phyloP scores from a whole-genome alignment of 2,888 invertebrate species.

The Lithosia quadra region DNA sequence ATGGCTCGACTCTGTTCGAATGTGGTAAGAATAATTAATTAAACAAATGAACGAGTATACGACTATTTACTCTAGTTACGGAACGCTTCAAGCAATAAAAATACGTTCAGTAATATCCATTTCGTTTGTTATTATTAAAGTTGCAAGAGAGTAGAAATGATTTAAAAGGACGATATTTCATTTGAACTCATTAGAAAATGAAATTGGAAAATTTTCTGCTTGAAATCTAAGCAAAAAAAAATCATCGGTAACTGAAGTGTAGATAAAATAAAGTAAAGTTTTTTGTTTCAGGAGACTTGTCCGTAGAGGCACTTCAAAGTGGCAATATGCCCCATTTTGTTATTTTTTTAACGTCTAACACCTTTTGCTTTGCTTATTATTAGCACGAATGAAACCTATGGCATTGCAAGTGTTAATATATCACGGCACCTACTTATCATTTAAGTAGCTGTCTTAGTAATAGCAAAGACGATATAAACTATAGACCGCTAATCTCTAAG shows the following conservation, averaged over 20 bases:
- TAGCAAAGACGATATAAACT: too few species aligned
- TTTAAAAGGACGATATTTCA: conserved; percentile 22
- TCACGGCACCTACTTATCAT: not conserved
- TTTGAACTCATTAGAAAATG: conserved; percentile 10
- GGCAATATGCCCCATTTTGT: too few species aligned
- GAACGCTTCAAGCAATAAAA: conserved; percentile 42
- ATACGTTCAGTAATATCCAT: conserved; percentile 31
- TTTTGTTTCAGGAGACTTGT: not conserved
- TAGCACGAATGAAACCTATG: not conserved
- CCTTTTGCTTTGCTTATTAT: not conserved
- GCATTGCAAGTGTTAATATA: not conserved
- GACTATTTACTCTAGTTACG: conserved; percentile 57
- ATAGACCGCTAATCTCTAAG: too few species aligned
- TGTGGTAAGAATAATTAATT: conserved; percentile 65
- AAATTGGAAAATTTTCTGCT: not conserved
- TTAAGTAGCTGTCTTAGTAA: not conserved
- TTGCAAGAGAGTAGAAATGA: conserved; percentile 21
- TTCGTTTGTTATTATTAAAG: conserved; percentile 26
- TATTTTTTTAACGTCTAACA: too few species aligned
- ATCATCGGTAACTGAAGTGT: not conserved
- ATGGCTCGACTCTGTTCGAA: conserved; percentile 38
- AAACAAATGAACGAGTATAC: conserved; percentile 59
- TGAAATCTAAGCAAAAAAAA: too few species aligned
- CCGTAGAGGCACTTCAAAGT: too few species aligned
- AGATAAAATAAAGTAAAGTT: too few species aligned